Percentiles rank a stretch among this genome's conserved stretches.
These are phyloP conservation scores for Corydoras sp. DNA, from an alignment of 2,113 vertebrate genomes.

Conservation along the genomic window DNA sequence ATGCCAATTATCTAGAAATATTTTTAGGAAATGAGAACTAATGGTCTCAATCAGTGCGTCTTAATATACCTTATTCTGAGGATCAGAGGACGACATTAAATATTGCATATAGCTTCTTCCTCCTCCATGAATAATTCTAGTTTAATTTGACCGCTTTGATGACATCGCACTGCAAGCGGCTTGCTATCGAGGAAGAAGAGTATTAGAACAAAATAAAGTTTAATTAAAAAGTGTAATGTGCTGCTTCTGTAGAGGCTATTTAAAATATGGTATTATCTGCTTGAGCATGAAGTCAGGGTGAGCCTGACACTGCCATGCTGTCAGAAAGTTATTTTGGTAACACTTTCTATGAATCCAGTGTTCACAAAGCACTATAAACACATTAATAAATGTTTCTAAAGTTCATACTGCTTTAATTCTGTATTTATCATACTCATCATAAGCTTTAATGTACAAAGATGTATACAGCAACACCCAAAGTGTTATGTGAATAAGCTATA, in stretches of 20 bases:
- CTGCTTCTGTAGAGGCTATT: conserved; percentile 2
- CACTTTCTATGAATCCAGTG: too few relatives aligned
- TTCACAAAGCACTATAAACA: too few relatives aligned
- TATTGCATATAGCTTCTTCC: conserved; percentile 20
- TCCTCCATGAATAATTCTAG: conserved; percentile 29
- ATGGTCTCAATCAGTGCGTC: conserved; percentile 35
- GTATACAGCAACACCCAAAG: too few relatives aligned
- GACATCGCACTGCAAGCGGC: conserved; percentile 8
- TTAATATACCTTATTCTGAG: conserved; percentile 37
- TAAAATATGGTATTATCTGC: background rate
- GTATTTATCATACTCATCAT: too few relatives aligned
- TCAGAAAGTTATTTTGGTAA: too few relatives aligned
- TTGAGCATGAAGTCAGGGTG: background rate
- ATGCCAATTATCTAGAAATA: conserved; percentile 40
- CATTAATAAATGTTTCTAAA: too few relatives aligned
- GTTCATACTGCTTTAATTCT: too few relatives aligned
- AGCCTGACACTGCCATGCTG: too few relatives aligned
- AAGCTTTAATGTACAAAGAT: too few relatives aligned
- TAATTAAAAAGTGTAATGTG: conserved; percentile 28
- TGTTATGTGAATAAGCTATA: too few relatives aligned
- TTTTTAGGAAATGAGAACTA: conserved; percentile 54
- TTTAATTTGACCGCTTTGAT: conserved; percentile 25
- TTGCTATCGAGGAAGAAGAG: background rate
- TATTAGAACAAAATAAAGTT: conserved; percentile 8
- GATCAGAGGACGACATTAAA: conserved; percentile 28